Conservation (phyloP, 2,113 vertebrate genomes). For the Notechis scutatus region DNA sequence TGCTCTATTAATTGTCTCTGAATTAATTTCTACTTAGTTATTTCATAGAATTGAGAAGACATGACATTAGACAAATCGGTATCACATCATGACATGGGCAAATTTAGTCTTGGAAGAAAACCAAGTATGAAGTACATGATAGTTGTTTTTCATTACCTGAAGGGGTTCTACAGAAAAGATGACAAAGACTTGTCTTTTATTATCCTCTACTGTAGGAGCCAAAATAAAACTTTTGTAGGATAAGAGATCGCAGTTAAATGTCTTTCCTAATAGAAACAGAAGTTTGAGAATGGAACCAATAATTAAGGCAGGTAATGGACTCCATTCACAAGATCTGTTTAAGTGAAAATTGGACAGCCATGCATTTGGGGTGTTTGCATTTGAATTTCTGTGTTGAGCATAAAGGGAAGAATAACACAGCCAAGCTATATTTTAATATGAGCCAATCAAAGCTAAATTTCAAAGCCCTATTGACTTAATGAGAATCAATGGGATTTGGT, state of each 20-base stretch:
- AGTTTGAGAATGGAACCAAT: not conserved
- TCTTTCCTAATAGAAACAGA: not conserved
- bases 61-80: slow-evolving; percentile 10
- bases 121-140: slow-evolving; percentile 40
- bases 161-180: not conserved
- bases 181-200: not conserved
- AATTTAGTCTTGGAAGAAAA: not conserved
- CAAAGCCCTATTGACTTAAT: not conserved
- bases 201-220: not conserved
- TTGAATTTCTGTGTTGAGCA: slow-evolving; percentile 45
- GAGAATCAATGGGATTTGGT: not conserved
- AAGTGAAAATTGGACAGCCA: not conserved
- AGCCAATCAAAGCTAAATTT: not conserved
- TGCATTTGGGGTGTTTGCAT: not conserved
- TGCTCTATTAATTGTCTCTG: not conserved
- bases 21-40: not conserved
- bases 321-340: not conserved
- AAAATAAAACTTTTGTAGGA: not conserved
- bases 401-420: slow-evolving; percentile 64
- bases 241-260: not conserved
- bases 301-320: not conserved
- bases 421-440: not conserved
- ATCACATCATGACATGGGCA: slow-evolving; percentile 46
- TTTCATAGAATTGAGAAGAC: slow-evolving; percentile 1
- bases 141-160: not conserved